phyloP scores from a whole-genome alignment of 92 coral and sea anemone species.

The Zoanthus sansibaricus region DNA sequence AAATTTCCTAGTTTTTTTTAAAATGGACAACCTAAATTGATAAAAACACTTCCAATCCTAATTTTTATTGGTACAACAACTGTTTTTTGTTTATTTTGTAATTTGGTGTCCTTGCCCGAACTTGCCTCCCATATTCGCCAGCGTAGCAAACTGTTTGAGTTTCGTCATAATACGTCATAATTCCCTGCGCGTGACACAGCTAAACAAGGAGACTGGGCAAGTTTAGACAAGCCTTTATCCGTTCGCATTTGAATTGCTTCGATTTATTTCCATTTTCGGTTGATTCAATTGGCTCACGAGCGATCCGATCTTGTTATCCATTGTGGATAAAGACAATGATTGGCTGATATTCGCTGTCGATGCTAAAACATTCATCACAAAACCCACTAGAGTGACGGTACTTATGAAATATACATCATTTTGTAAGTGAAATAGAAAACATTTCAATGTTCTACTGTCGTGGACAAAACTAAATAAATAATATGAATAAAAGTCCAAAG shows the following conservation, averaged over 20 bases:
- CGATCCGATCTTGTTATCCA: neutral
- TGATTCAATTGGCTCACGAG: conserved; percentile 28
- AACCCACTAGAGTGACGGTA: conserved; percentile 37
- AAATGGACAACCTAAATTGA: too few species aligned
- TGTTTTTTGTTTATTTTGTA: too few species aligned
- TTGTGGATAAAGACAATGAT: conserved; percentile 13
- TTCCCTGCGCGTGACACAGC: conserved; percentile 22
- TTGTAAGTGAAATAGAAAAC: neutral
- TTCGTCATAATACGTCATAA: conserved; percentile 8
- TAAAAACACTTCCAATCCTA: too few species aligned
- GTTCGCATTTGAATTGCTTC: neutral
- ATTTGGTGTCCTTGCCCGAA: conserved; percentile 14
- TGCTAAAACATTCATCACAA: conserved; percentile 35
- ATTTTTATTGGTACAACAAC: too few species aligned
- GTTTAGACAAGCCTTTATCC: conserved; percentile 50
- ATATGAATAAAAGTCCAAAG: conserved; percentile 21
- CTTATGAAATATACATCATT: conserved; percentile 42
- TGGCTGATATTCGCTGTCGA: conserved; percentile 14
- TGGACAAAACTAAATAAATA: neutral
- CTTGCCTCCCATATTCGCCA: neutral
- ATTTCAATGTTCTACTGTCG: neutral
- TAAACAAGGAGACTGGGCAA: conserved; percentile 52
- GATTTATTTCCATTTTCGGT: neutral
- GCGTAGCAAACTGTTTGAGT: neutral
- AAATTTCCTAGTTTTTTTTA: too few species aligned